These are phyloP conservation scores for Pentamera pediparva DNA, from an alignment of 53 echinoderm and acorn worm genomes.

Conservation along the genomic window DNA sequence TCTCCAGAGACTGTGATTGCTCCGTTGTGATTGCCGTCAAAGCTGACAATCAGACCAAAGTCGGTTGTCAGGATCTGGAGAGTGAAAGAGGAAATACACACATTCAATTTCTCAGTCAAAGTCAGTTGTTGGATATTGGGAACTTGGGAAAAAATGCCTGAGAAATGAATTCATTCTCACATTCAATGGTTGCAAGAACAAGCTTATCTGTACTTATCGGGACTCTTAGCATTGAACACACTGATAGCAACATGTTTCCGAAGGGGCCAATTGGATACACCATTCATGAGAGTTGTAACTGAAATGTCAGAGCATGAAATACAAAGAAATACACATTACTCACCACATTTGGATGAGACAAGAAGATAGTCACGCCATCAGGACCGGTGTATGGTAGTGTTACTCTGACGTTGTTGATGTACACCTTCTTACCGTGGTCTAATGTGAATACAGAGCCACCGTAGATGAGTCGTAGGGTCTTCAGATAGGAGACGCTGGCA, in stretches of 20 bases:
- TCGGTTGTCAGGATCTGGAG: constrained; percentile 49
- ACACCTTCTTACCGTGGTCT: constrained; percentile 26
- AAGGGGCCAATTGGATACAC: too few relatives aligned
- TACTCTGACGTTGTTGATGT: constrained; percentile 49
- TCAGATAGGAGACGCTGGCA: not conserved
- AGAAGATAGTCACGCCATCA: constrained; percentile 28
- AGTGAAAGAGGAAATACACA: not conserved
- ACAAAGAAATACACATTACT: not conserved
- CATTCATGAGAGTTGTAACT: too few relatives aligned
- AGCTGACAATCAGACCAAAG: constrained; percentile 53
- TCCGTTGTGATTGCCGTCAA: constrained; percentile 29
- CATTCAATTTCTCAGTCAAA: not conserved
- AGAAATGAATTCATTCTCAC: not conserved
- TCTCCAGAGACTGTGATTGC: constrained; percentile 23
- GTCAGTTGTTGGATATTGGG: not conserved
- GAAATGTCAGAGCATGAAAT: too few relatives aligned
- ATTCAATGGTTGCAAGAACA: not conserved
- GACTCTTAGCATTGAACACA: too few relatives aligned
- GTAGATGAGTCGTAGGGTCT: not conserved
- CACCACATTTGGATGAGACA: constrained; percentile 4
- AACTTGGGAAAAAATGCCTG: not conserved
- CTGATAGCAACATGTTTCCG: too few relatives aligned
- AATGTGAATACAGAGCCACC: too few relatives aligned
- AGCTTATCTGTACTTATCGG: too few relatives aligned
- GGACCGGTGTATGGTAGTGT: constrained; percentile 45